phyloP scores from a whole-genome alignment of 2,113 vertebrate genomes.

The Clupea harengus region DNA sequence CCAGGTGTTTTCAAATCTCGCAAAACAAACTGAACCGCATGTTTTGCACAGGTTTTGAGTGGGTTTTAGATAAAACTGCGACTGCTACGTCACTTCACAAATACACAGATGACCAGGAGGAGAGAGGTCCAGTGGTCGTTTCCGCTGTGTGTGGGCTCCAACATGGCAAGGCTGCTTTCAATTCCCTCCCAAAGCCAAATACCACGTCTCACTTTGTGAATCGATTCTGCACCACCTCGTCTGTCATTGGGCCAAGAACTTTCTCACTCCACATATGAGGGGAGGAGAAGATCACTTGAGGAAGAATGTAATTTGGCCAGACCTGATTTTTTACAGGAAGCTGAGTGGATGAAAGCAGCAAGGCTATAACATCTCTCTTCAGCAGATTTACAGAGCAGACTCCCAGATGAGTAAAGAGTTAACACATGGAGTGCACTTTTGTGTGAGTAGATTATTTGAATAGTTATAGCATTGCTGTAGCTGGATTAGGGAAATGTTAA shows the following conservation, averaged over 20 bases:
- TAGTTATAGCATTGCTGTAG: not conserved
- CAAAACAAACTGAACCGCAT: not conserved
- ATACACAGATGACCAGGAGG: not conserved
- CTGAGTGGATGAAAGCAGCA: not conserved
- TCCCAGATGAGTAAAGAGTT: not conserved
- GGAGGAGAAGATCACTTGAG: not conserved
- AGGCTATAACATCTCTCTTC: not conserved
- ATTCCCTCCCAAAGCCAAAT: not conserved
- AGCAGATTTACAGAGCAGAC: not conserved
- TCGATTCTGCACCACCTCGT: not conserved
- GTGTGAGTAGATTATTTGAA: not conserved
- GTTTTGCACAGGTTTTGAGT: not conserved
- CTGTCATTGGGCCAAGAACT: not conserved
- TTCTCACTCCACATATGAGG: not conserved
- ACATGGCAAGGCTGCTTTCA: not conserved
- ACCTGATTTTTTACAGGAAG: not conserved
- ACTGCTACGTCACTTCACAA: too few relatives aligned
- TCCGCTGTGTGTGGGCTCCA: not conserved
- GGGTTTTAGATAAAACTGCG: too few relatives aligned
- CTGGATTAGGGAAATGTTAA: not conserved
- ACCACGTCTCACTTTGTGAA: not conserved
- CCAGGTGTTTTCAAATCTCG: not conserved
- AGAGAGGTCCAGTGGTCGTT: not conserved
- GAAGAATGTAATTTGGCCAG: not conserved
- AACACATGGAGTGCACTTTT: not conserved